Conservation (phyloP, 2,888 invertebrate species). For the Trichogramma dendrolimi region DNA sequence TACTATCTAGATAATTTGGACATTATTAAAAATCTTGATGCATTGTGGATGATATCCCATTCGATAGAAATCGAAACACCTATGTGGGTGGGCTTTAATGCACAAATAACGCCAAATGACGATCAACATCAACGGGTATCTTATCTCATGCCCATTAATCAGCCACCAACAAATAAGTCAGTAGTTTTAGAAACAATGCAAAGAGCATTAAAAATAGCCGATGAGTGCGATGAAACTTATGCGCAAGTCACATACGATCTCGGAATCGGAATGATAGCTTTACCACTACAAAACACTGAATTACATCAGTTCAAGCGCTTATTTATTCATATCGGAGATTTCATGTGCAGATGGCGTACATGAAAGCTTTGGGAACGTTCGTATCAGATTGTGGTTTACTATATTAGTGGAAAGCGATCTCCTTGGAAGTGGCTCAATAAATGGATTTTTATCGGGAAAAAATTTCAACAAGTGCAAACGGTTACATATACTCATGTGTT, state of each 20-base stretch:
- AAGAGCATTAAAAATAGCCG: conserved; percentile 31
- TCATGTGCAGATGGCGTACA: conserved; percentile 36
- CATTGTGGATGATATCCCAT: conserved; percentile 31
- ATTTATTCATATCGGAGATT: conserved; percentile 46
- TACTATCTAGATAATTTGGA: conserved; percentile 2
- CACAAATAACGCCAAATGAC: conserved; percentile 30
- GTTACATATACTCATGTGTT: conserved; percentile 14
- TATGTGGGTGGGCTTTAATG: conserved; percentile 41
- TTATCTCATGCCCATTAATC: conserved; percentile 38
- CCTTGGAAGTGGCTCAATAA: conserved; percentile 27
- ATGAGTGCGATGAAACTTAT: conserved; percentile 32
- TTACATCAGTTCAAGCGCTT: conserved; percentile 38
- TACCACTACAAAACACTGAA: conserved; percentile 35
- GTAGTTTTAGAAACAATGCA: conserved; percentile 37
- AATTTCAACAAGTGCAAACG: conserved; percentile 30
- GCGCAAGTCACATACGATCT: conserved; percentile 37
- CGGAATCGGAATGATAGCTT: conserved; percentile 37
- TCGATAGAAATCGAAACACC: conserved; percentile 32
- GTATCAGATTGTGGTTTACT: conserved; percentile 33
- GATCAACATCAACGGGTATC: conserved; percentile 32
- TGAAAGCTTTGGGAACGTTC: conserved; percentile 38
- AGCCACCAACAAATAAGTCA: conserved; percentile 35
- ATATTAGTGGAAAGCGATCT: conserved; percentile 25
- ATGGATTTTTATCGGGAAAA: conserved; percentile 29
- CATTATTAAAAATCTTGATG: conserved; percentile 36